A percentile compares a stretch with the other conserved stretches of the same genome.
These are phyloP conservation scores for Lysiphlebus fabarum DNA, from an alignment of 1,140 invertebrate genomes.

Conservation along the genomic window DNA sequence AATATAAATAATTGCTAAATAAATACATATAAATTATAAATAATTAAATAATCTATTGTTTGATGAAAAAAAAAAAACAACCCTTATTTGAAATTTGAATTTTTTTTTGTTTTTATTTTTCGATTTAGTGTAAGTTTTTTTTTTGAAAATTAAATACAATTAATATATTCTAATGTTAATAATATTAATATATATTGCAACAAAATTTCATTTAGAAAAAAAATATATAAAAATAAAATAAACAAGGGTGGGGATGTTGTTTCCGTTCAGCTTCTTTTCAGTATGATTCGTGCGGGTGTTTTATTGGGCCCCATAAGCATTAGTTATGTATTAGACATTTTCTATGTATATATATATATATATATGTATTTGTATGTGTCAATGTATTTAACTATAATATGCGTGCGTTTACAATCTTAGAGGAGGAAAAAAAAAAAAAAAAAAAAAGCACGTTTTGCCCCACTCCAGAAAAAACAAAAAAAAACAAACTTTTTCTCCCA, in stretches of 20 bases:
- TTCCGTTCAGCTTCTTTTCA: slow-evolving; percentile 46
- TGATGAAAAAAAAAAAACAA: too few species aligned
- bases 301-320: slow-evolving; percentile 14
- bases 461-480: neutral
- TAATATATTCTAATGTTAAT: too few species aligned
- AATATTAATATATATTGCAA: too few species aligned
- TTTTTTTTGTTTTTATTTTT: too few species aligned
- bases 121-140: too few species aligned
- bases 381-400: neutral
- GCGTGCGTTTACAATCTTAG: neutral
- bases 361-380: slow-evolving; percentile 31
- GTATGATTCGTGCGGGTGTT: slow-evolving; percentile 48
- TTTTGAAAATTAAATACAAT: too few species aligned
- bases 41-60: too few species aligned
- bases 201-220: neutral
- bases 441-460: slow-evolving; percentile 18
- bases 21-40: too few species aligned
- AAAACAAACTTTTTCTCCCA: too few species aligned
- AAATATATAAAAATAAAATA: neutral
- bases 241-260: slow-evolving; percentile 23
- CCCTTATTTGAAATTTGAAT: too few species aligned
- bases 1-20: too few species aligned
- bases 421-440: slow-evolving; percentile 32
- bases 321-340: slow-evolving; percentile 15
- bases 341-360: slow-evolving; percentile 32